A percentile compares a stretch with the other conserved stretches of the same genome.
phyloP scores from a whole-genome alignment of 2,113 vertebrate species.

The Monopterus albus region DNA sequence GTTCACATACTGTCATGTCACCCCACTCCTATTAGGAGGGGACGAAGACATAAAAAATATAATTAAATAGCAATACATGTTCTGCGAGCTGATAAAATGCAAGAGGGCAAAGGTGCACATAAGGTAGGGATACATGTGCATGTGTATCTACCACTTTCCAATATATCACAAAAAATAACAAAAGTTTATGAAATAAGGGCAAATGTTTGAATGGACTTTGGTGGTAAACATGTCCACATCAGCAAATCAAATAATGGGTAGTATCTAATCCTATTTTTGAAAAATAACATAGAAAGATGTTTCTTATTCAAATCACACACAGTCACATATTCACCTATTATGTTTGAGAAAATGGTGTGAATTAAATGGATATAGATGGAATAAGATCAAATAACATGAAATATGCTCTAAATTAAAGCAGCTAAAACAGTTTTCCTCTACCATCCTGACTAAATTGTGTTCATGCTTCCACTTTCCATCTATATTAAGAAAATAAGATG shows the following conservation, averaged over 20 bases:
- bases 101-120: conserved; percentile 17
- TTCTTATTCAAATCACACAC: no score
- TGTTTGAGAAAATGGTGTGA: background rate
- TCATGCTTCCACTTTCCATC: conserved; percentile 40
- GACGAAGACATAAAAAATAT: conserved; percentile 31
- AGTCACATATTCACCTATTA: background rate
- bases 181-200: background rate
- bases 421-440: conserved; percentile 20
- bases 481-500: conserved; percentile 61
- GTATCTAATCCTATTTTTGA: background rate
- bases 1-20: conserved; percentile 58
- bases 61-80: conserved; percentile 60
- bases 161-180: conserved; percentile 2
- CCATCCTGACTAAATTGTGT: conserved; percentile 31
- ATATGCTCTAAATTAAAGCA: conserved; percentile 7
- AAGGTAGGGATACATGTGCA: background rate
- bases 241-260: background rate
- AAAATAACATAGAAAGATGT: background rate
- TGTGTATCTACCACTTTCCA: background rate
- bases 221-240: background rate
- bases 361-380: conserved; percentile 14
- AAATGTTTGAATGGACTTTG: background rate
- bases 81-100: conserved; percentile 34
- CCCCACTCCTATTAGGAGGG: conserved; percentile 28
- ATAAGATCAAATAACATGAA: conserved; percentile 26